These are phyloP conservation scores for Hyles euphorbiae DNA, from an alignment of 1,140 invertebrate genomes.

Conservation along the genomic window DNA sequence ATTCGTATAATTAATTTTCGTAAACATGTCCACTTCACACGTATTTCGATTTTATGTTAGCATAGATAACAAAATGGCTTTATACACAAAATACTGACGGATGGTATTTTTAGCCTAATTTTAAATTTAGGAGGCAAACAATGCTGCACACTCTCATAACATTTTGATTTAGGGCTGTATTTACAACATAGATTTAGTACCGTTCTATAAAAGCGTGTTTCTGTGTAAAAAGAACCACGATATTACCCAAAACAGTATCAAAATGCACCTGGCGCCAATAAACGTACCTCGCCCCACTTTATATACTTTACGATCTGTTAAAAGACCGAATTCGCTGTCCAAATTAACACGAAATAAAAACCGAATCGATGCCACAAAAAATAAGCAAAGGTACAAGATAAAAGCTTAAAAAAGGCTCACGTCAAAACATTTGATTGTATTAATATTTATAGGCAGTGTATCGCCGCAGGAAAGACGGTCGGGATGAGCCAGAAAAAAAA, in stretches of 20 bases:
- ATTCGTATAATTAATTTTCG: conserved; percentile 16
- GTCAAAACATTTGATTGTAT: conserved; percentile 76
- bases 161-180: background rate
- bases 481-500: conserved; percentile 56
- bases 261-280: conserved; percentile 58
- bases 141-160: no score
- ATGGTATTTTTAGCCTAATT: no score
- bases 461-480: conserved; percentile 62
- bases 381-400: conserved; percentile 70
- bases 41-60: no score
- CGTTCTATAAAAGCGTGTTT: background rate
- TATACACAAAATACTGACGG: no score
- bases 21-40: conserved; percentile 12
- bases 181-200: background rate
- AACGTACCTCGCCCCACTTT: conserved; percentile 31
- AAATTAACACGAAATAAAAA: conserved; percentile 78
- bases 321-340: conserved; percentile 74
- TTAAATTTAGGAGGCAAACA: no score
- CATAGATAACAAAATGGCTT: no score
- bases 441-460: conserved; percentile 71
- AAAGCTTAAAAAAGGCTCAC: conserved; percentile 71
- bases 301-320: conserved; percentile 76
- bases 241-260: conserved; percentile 12
- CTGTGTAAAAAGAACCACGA: background rate
- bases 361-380: conserved; percentile 66